Evolutionary conservation across 2,113 vertebrate genomes (phyloP).

Genomic region (Tonatia bakeri): DNA sequence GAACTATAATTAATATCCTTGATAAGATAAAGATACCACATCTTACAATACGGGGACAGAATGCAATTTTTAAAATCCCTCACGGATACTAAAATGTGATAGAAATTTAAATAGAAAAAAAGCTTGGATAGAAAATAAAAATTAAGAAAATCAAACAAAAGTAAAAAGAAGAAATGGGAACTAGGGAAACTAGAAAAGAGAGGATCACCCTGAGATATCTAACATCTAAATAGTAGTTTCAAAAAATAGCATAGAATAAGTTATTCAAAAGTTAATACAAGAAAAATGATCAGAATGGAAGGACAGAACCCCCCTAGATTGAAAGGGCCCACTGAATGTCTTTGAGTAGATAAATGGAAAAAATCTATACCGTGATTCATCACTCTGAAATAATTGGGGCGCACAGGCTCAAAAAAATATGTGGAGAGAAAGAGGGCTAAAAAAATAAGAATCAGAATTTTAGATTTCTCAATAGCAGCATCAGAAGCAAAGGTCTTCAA

Average conservation of each 20-base stretch:
- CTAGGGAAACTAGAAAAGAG: not conserved
- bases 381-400: not conserved
- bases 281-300: not conserved
- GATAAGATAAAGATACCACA: not conserved
- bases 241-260: not conserved
- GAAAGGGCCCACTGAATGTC: not conserved
- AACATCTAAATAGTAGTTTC: not conserved
- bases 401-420: not conserved
- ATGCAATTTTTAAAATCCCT: not conserved
- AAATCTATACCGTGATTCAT: not conserved
- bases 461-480: not conserved
- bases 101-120: not conserved
- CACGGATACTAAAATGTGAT: not conserved
- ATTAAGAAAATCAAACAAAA: not conserved
- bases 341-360: not conserved
- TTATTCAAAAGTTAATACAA: conserved; percentile 10
- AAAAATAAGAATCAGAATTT: not conserved
- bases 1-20: not conserved
- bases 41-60: not conserved
- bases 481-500: not conserved
- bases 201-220: not conserved
- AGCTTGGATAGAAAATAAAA: not conserved
- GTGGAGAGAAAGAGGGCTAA: not conserved
- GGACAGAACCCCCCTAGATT: not conserved
- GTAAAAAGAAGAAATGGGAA: not conserved